Evolutionary conservation across 2,888 invertebrate species (phyloP), one percentile per base, ranked within the genome.

Genomic region (Lampropteryx suffumata): DNA sequence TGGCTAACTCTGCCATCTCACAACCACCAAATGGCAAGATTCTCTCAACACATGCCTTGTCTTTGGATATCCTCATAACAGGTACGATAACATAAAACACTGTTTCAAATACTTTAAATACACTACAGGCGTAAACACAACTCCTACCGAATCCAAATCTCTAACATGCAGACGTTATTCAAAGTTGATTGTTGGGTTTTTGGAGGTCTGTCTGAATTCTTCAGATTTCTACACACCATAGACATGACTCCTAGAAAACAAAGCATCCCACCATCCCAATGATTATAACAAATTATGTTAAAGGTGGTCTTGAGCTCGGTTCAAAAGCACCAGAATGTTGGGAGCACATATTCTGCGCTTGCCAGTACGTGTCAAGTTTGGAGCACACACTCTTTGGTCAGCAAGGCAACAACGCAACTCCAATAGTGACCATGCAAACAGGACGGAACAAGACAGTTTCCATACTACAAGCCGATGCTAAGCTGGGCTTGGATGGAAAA

Each of bases 321-420:
- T 97, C 97, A 29, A 97, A 98, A 71, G 96, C 98, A 17, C 93
- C 96, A 11, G 96, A 97, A 61, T 98, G 98, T 70, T 99, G 99
- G 99, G 95, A 96, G 57, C 98, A 99, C 74, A 96, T 99, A 53
- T 97, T 99, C 76, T 94, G 95, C 68, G 98, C 98, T 12, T 98
- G 98, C 65, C 94, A 98, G 29, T 98, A 98, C 76, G 96, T 98
- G 4, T 95, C 97, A 3, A 96, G 96, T 69, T 86, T 98, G 69
- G 99, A 99, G 69, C 97, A 98, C 75, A 94, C 95, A 0, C 93
- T 97, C 61, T 98, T 98, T 68, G 97, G 97, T 17, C 94, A 95
- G 68, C 96, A 96, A 63, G 95, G 94, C 26, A 94, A 93, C 61
- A 92, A 93, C 1, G 91, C 93, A 6, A 84, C 93, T 9, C 91